These are phyloP conservation scores for Heliothis subflexa DNA, from an alignment of 1,140 invertebrate genomes.

Conservation along the genomic window DNA sequence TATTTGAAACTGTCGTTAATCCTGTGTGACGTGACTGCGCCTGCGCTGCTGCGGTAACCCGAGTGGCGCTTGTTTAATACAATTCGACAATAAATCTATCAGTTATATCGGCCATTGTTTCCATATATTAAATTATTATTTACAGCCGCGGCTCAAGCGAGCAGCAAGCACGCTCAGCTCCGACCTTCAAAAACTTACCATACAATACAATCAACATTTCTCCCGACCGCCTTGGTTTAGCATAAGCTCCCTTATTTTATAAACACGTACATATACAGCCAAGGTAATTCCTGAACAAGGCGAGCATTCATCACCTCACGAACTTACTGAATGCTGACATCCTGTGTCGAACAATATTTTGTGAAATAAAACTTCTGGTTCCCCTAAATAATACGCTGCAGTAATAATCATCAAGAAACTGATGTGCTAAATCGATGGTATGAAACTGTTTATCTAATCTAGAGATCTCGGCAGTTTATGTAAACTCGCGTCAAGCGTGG, in stretches of 20 bases:
- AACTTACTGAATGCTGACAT: neutral
- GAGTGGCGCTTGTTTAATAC: conserved; percentile 32
- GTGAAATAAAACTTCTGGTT: too few relatives aligned
- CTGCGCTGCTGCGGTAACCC: conserved; percentile 1
- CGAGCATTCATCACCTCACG: neutral
- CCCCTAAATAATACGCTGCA: too few relatives aligned
- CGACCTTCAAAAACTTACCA: conserved; percentile 21
- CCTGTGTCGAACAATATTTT: neutral
- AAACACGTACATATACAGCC: neutral
- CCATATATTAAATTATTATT: conserved; percentile 41
- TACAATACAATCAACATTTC: conserved; percentile 33
- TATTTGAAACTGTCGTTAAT: conserved; percentile 10
- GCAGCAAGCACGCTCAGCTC: conserved; percentile 8
- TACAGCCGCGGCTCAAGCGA: conserved; percentile 5
- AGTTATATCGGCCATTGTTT: conserved; percentile 43
- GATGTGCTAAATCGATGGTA: too few relatives aligned
- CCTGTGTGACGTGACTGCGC: conserved; percentile 14
- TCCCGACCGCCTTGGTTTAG: conserved; percentile 27
- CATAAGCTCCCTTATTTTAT: conserved; percentile 37
- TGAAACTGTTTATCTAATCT: conserved; percentile 2
- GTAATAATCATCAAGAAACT: too few relatives aligned
- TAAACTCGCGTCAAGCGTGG: neutral
- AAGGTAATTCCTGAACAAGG: conserved; percentile 1
- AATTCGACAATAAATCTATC: conserved; percentile 45
- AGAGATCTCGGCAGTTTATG: conserved; percentile 2